Base-by-base conservation (phyloP, 1,140 invertebrate genomes). In the Pseudobourletiella spinata region DNA sequence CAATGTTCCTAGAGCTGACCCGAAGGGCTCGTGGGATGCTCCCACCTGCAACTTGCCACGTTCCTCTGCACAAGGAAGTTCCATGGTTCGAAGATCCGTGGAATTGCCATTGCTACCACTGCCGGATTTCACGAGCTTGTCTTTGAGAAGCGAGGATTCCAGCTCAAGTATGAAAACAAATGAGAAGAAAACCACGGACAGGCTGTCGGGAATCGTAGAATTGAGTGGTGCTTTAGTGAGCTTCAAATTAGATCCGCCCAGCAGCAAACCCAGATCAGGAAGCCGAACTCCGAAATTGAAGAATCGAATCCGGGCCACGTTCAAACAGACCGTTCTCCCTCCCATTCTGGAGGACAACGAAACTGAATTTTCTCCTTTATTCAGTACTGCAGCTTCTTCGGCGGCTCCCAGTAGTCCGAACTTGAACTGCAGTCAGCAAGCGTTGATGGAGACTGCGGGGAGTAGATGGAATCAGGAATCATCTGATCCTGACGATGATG, bases 401-500 rank as follows among this genome's bases (percentile, higher is more conserved):
- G 8, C 50, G 25, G 20, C 28, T 15, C 50, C 50, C 8, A 30
- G 15, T 28, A 54, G 50, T 54, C 50, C 50, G 14, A 56, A 56
- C n/a, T 8, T 30, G 18, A 35, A 43, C 28, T 79, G 79, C 70
- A 79, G 79, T 2, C 73, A 76, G n/a, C 79, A 81, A 67, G 79
- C 79, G 51, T 73, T 77, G 69, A 78, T 78, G 74, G 62, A 61
- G 30, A 61, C 20, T 22, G 42, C 26, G n/a, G 28, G 11, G 11
- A 57, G 32, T n/a, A 51, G 55, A 18, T 56, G 32, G 16, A 44
- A 2, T 8, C 14, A 15, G 3, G 24, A 43, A 3, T 26, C 50
- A 30, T 18, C 15, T 20, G 77, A 82, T 57, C 20, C 46, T 8
- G 81, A 82, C 16, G 84, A 77, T 70, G 79, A 81, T 69, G 75